Evolutionary conservation across 2,113 vertebrate genomes (phyloP).

Genomic region (Atrichornis clamosus): DNA sequence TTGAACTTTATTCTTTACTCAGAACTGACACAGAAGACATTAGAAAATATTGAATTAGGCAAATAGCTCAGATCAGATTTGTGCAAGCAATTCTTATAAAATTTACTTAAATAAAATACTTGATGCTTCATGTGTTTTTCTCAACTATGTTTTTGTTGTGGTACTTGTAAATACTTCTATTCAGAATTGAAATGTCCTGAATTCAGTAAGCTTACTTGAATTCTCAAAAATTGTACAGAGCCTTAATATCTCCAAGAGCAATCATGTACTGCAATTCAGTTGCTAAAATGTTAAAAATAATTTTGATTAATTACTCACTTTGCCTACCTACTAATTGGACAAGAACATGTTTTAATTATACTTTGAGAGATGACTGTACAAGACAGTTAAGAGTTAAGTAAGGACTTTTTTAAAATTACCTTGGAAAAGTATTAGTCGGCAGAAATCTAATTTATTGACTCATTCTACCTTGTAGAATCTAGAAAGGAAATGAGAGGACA

Average conservation of each 20-base stretch:
- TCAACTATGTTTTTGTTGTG: background rate
- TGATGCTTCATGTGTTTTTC: background rate
- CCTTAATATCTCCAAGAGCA: background rate
- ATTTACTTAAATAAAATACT: background rate
- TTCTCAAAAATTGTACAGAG: background rate
- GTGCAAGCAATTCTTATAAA: background rate
- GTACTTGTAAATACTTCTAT: background rate
- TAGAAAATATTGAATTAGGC: background rate
- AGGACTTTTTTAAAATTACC: background rate
- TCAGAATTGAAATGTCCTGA: background rate
- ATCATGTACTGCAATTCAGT: background rate
- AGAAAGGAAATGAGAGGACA: background rate
- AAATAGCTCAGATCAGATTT: background rate
- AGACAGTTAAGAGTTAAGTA: background rate
- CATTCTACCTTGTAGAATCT: slow-evolving; percentile 27
- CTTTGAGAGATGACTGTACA: background rate
- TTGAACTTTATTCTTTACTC: background rate
- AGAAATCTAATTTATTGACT: slow-evolving; percentile 30
- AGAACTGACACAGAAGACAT: background rate
- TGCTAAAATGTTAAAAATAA: background rate
- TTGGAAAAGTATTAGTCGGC: background rate
- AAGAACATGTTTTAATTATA: background rate
- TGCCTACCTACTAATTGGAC: background rate
- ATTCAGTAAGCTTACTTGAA: background rate
- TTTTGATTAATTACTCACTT: background rate